These are phyloP conservation scores for Melangyna quadrimaculata DNA, from an alignment of 2,888 invertebrate genomes.

Conservation along the genomic window DNA sequence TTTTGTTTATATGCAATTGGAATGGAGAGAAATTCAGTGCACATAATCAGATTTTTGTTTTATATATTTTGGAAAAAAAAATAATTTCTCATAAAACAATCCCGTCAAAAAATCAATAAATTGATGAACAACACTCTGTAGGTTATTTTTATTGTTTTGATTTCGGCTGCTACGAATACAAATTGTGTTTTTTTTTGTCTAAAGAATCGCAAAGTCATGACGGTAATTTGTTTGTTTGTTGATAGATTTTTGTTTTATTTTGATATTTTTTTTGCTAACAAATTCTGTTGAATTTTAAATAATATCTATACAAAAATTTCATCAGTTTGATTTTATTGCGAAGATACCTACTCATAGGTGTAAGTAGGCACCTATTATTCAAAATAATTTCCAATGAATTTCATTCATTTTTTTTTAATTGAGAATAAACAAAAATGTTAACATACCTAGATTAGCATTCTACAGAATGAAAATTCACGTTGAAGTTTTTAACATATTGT, in stretches of 20 bases:
- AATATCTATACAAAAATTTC: no score
- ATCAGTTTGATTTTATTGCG: no score
- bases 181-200: background rate
- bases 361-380: no score
- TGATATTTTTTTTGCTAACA: background rate
- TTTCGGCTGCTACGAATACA: background rate
- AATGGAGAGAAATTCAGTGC: background rate
- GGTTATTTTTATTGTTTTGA: background rate
- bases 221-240: background rate
- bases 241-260: background rate
- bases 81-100: slow-evolving; percentile 16
- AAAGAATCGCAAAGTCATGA: background rate
- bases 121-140: slow-evolving; percentile 11
- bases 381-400: no score
- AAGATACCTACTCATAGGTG: no score
- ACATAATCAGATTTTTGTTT: slow-evolving; percentile 19
- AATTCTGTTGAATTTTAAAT: no score
- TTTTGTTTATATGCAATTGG: background rate
- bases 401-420: no score
- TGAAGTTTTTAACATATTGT: no score
- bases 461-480: no score
- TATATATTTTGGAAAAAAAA: background rate
- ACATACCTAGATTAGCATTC: no score
- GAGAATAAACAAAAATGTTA: no score
- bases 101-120: background rate